phyloP scores from a whole-genome alignment of 2,888 invertebrate genomes.

The Ptycholaimellus sp. region DNA sequence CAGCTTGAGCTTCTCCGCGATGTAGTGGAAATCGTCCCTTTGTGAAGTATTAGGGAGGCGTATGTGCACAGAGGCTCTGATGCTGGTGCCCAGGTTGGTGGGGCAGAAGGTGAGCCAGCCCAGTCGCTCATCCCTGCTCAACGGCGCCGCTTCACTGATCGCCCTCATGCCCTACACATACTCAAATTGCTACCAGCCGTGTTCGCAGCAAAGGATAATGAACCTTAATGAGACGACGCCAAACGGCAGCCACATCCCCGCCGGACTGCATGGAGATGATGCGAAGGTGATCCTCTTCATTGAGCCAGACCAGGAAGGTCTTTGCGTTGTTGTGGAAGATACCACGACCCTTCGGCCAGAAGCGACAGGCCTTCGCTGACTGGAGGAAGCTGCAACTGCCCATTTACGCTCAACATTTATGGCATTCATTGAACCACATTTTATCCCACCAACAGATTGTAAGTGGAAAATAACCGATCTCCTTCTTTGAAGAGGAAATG shows the following conservation, averaged over 20 bases:
- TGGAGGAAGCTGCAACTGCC: conserved; percentile 18
- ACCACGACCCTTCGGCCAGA: conserved; percentile 70
- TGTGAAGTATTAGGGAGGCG: conserved; percentile 42
- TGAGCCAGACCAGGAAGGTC: conserved; percentile 60
- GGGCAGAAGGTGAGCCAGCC: conserved; percentile 69
- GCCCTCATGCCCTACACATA: conserved; percentile 50
- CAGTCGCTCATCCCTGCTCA: conserved; percentile 47
- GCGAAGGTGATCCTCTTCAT: conserved; percentile 67
- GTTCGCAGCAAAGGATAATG: not conserved
- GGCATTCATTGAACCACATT: not conserved
- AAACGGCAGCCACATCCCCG: too few species aligned
- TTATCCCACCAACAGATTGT: not conserved
- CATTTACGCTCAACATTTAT: conserved; percentile 1
- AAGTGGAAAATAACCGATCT: conserved; percentile 11
- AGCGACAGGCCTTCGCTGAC: conserved; percentile 32
- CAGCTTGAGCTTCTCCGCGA: conserved; percentile 57
- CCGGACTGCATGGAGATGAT: conserved; percentile 50
- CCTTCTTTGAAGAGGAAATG: conserved; percentile 49
- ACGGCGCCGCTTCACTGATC: conserved; percentile 62
- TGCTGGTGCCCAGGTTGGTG: conserved; percentile 56
- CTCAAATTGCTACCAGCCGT: not conserved
- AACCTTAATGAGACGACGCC: conserved; percentile 22
- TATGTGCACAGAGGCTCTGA: conserved; percentile 85
- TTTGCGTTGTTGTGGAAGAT: conserved; percentile 56
- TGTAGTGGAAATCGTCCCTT: conserved; percentile 35